phyloP scores from a whole-genome alignment of 2,797 vertebrate genomes.

The Hypotaenidia okinawae region DNA sequence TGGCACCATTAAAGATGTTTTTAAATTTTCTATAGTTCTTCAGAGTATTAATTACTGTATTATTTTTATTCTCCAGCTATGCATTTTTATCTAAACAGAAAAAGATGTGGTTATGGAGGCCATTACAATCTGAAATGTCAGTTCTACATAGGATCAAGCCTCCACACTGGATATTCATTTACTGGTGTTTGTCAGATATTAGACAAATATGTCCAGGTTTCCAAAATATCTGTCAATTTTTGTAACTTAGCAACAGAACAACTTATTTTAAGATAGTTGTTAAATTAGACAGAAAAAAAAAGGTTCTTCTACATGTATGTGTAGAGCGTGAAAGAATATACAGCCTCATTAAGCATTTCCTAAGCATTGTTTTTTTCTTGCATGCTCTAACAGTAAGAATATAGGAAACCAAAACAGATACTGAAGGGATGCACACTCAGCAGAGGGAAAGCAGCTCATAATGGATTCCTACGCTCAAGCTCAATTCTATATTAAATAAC shows the following conservation, averaged over 20 bases:
- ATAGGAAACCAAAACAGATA: neutral
- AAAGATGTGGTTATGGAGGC: neutral
- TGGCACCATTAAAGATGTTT: neutral
- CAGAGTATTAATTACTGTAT: neutral
- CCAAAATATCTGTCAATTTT: neutral
- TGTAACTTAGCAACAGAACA: neutral
- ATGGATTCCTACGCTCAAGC: neutral
- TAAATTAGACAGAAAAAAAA: neutral
- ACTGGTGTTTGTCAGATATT: neutral
- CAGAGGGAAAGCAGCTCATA: neutral
- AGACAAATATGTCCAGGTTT: neutral
- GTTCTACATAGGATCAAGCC: neutral
- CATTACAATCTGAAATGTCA: neutral
- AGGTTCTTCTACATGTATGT: neutral
- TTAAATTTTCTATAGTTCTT: neutral
- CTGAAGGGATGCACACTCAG: neutral
- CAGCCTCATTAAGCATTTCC: neutral
- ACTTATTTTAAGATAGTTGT: neutral
- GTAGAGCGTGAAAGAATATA: neutral
- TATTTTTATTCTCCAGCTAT: neutral
- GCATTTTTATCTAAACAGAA: neutral
- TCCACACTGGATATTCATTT: neutral
- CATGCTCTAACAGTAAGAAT: neutral
- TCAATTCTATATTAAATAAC: neutral
- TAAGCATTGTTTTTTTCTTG: neutral